phyloP scores from a whole-genome alignment of 2,113 vertebrate genomes.

The Galemys pyrenaicus region DNA sequence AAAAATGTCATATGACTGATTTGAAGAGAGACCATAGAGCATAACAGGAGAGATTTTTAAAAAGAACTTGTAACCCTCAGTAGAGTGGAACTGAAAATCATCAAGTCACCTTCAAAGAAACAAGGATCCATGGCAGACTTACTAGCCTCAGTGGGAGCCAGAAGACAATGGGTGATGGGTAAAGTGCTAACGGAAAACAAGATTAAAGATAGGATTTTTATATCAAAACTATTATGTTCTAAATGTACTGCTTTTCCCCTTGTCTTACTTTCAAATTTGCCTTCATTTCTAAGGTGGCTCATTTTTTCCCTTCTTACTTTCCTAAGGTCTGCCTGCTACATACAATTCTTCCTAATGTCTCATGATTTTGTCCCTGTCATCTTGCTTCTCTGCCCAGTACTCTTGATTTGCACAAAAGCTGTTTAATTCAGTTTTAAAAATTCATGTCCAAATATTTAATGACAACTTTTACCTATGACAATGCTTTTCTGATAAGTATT shows the following conservation, averaged over 20 bases:
- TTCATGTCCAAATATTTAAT: neutral
- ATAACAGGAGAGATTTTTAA: neutral
- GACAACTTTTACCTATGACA: neutral
- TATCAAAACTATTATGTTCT: neutral
- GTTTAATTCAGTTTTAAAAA: neutral
- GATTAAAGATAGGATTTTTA: neutral
- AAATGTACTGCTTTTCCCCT: neutral
- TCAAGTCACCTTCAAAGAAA: neutral
- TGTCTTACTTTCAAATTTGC: neutral
- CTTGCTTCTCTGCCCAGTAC: conserved; percentile 6
- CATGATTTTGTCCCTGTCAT: neutral
- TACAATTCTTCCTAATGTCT: neutral
- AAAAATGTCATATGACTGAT: neutral
- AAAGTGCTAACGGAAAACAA: neutral
- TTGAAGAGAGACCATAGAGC: neutral
- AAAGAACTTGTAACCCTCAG: neutral
- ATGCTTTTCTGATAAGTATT: neutral
- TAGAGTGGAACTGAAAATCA: conserved; percentile 11
- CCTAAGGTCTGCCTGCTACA: neutral
- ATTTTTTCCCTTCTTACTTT: neutral
- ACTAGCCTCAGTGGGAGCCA: neutral
- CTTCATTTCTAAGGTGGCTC: conserved; percentile 12
- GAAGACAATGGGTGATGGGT: neutral
- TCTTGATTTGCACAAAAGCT: neutral
- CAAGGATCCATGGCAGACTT: neutral